These are phyloP conservation scores for Tridacna gigas DNA, from an alignment of 2,888 invertebrate species.

Conservation along the genomic window DNA sequence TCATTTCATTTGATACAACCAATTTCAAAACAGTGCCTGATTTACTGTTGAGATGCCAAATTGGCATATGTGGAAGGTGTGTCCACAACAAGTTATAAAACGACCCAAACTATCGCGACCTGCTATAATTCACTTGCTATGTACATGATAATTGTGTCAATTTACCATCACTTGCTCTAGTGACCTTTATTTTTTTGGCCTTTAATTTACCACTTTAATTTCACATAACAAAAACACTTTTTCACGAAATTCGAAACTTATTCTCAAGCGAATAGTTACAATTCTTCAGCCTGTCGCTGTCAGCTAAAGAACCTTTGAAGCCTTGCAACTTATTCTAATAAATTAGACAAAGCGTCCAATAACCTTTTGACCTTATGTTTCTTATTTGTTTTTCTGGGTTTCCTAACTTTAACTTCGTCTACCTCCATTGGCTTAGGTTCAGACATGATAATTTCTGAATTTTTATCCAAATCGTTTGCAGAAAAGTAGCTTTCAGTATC, in stretches of 20 bases:
- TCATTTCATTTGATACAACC: too few relatives aligned
- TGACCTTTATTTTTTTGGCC: too few relatives aligned
- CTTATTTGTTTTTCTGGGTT: background rate
- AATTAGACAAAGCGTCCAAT: background rate
- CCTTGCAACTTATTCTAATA: constrained; percentile 7
- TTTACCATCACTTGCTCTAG: background rate
- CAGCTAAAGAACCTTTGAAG: background rate
- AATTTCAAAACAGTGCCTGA: too few relatives aligned
- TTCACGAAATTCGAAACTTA: background rate
- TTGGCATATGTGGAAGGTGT: background rate
- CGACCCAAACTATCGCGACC: constrained; percentile 5
- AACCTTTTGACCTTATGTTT: constrained; percentile 3
- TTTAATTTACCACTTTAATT: background rate
- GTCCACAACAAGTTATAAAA: constrained; percentile 9
- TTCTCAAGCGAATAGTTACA: too few relatives aligned
- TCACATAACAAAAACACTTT: background rate
- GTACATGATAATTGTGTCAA: background rate
- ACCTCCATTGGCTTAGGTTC: background rate
- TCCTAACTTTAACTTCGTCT: background rate
- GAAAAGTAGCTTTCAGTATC: constrained; percentile 13
- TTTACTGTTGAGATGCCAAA: too few relatives aligned
- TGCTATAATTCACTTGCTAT: background rate
- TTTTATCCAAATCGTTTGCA: background rate
- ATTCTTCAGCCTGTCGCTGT: too few relatives aligned
- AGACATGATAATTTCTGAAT: background rate